Evolutionary conservation across 1,140 invertebrate species (phyloP), one percentile per base, ranked within the genome.

Genomic region (Oedothorax gibbosus): DNA sequence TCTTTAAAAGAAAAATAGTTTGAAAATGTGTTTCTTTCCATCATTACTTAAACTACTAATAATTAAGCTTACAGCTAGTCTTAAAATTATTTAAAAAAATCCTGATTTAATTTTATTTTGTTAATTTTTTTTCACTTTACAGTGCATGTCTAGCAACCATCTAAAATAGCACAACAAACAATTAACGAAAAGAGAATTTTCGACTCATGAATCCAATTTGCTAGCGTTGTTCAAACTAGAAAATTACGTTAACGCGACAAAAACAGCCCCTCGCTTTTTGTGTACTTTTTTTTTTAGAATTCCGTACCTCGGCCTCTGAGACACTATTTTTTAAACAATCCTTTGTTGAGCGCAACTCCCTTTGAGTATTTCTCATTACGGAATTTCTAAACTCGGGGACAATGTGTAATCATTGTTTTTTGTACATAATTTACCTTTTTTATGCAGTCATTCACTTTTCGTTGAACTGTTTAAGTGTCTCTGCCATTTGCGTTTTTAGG

Each of bases 101-200:
- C 50, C 66, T 81, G 21, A 18, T 56, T 79, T 66, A 53, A 35
- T 54, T 54, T 57, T 56, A 35, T 57, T 73, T 56, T 57, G 14
- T 60, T 71, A 21, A n/a, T 50, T 66, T 54, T n/a, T 64, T 62
- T 66, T 68, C 51, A 7, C 21, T 56, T 65, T 56, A 12, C 18
- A 71, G 66, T 68, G 18, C 65, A 53, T 78, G 20, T 51, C 69
- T 72, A 71, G 66, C 18, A 71, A 35, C 20, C 21, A 71, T 54
- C 54, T 62, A 64, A 73, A 83, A 75, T 75, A 75, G 60, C 71
- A 51, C 73, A 83, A 75, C 81, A 83, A 83, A 83, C 81, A 83
- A 83, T 83, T 83, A 83, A 83, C 81, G 56, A 75, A 73, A 83
- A 73, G 81, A 75, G 35, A 83, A 83, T 65, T 84, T 83, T 84